Base-by-base conservation (phyloP, 1,140 invertebrate species). In the Pachypeltis micranthus region DNA sequence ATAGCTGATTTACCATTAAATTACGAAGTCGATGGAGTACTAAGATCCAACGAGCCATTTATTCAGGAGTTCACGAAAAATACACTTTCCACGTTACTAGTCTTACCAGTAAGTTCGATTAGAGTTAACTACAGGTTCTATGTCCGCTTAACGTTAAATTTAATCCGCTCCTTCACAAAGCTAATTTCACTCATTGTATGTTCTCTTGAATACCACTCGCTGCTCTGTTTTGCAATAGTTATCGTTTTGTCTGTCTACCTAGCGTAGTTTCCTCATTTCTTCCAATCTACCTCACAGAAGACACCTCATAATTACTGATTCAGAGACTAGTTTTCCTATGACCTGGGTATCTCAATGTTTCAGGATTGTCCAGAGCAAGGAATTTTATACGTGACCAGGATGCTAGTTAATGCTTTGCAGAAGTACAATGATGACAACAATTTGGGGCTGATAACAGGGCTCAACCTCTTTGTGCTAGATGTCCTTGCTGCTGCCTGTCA, bases 351-450 rank as follows among this genome's bases (percentile, higher is more conserved):
- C 7, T 56, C 58, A 65, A 59, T 57, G 58, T 67, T 73, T 57
- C 69, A 85, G 85, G 93, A 96, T 73, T 91, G 88, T 73, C 90
- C 92, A 23, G 91, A 91, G 65, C 81, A 87, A 67, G 86, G 87
- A 14, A 84, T 86, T 23, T 72, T 94, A 7, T 91, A 90, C 74
- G 77, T 93, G 39, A 77, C 88, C 55, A 78, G 87, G 65, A 80
- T 83, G 3, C 73, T 94, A 7, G 72, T 93, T 2, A 90, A 91
- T 67, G 80, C 84, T 2, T 74, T 91, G 14, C 82, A 85, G 68
- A 80, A 83, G 65, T 87, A 83, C 69, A 73, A 74, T 0, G 90
- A 88, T 75, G 83, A 85, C 2, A 66, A 75, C 1, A 74, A 77
- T 59, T 76, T 73, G 28, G 75, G 74, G 23, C 77, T 75, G 25